Percentiles rank a stretch among this genome's conserved stretches.
These are phyloP conservation scores for Halictus ligatus DNA, from an alignment of 2,888 invertebrate species.

Conservation along the genomic window DNA sequence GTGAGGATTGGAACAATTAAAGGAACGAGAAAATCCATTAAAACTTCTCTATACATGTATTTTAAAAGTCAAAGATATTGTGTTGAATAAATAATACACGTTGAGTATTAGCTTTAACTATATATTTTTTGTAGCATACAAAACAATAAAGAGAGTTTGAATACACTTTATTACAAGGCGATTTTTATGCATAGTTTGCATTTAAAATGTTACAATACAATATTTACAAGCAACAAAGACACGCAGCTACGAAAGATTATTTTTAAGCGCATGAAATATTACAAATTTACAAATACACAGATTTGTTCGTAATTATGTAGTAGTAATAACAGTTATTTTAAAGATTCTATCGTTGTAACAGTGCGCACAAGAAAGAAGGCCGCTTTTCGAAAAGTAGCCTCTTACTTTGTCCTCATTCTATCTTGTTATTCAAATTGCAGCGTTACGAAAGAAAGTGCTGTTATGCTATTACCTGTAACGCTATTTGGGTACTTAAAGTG, in stretches of 20 bases:
- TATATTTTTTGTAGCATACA: neutral
- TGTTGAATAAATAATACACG: slow-evolving; percentile 22
- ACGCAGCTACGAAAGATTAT: neutral
- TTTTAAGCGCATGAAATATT: neutral
- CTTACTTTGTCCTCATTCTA: neutral
- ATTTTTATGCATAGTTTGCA: slow-evolving; percentile 7
- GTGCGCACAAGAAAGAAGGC: neutral
- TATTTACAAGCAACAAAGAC: slow-evolving; percentile 17
- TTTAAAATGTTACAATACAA: slow-evolving; percentile 15
- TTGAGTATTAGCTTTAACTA: neutral
- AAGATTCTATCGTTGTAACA: neutral
- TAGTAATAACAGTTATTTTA: neutral
- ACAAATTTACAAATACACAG: neutral
- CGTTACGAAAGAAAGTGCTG: slow-evolving; percentile 2
- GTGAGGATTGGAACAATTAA: slow-evolving; percentile 90
- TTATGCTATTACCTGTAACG: neutral
- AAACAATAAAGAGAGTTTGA: slow-evolving; percentile 18
- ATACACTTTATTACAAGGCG: slow-evolving; percentile 10
- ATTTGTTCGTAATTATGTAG: neutral
- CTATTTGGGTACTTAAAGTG: slow-evolving; percentile 6
- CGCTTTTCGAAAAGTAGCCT: neutral
- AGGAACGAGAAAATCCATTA: neutral
- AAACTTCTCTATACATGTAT: neutral
- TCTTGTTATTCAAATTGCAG: neutral
- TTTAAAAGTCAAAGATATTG: neutral